Conservation (phyloP, 2,113 vertebrate genomes). For the Xenopus laevis region DNA sequence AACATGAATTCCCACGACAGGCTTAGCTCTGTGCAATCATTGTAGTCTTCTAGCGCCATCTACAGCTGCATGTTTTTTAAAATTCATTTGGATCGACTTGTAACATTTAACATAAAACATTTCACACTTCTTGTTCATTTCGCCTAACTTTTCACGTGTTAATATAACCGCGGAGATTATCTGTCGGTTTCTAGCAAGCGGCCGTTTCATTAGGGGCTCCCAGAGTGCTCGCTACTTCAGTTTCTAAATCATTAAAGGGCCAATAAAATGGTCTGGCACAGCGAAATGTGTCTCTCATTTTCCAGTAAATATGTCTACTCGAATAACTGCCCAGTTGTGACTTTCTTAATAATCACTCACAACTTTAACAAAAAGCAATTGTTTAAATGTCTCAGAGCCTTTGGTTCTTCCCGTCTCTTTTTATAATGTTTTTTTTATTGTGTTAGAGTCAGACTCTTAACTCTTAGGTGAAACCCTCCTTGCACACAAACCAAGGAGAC, state of each 20-base stretch:
- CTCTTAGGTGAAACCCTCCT: not conserved
- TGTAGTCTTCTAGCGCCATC: not conserved
- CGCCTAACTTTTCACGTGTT: not conserved
- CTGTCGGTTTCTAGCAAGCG: conserved; percentile 3
- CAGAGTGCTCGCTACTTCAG: conserved; percentile 11
- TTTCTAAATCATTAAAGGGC: conserved; percentile 32
- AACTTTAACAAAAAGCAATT: conserved; percentile 15
- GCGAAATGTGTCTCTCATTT: too few relatives aligned
- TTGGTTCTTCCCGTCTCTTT: conserved; percentile 7
- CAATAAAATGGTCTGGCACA: conserved; percentile 17
- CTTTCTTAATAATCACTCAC: not conserved
- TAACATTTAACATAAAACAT: too few relatives aligned
- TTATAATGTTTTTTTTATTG: conserved; percentile 11
- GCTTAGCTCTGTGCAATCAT: not conserved
- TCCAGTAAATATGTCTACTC: conserved; percentile 7
- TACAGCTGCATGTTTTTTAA: not conserved
- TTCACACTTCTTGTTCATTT: too few relatives aligned
- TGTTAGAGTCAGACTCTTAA: conserved; percentile 10
- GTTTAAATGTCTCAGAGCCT: not conserved
- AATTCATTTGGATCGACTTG: too few relatives aligned
- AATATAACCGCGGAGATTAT: not conserved
- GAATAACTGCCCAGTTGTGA: conserved; percentile 19
- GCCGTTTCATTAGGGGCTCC: conserved; percentile 15
- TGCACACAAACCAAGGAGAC: not conserved
- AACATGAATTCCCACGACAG: too few relatives aligned